Conservation (phyloP, 2,113 vertebrate species). For the Scopus umbretta region DNA sequence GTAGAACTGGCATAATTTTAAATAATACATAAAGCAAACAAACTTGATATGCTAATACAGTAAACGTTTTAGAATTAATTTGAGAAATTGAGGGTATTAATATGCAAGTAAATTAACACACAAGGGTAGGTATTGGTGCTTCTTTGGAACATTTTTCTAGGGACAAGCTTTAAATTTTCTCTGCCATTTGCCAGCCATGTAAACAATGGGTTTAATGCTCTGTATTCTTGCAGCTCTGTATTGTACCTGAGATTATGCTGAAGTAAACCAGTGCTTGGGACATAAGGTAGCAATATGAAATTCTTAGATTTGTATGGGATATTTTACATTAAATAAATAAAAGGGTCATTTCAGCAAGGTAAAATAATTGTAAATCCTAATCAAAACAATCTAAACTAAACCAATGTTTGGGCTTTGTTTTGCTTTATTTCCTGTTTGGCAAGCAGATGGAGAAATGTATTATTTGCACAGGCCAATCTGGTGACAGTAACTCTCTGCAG, state of each 20-base stretch:
- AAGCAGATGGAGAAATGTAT: not conserved
- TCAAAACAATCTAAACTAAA: not conserved
- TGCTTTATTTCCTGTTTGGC: not conserved
- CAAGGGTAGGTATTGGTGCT: not conserved
- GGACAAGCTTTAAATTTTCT: not conserved
- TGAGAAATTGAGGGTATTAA: not conserved
- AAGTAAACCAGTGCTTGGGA: not conserved
- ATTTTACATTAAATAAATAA: not conserved
- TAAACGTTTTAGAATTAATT: not conserved
- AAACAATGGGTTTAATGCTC: not conserved
- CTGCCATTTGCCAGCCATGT: not conserved
- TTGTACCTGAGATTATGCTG: not conserved
- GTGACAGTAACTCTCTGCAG: not conserved
- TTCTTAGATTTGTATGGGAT: not conserved
- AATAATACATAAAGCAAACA: not conserved
- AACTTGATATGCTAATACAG: not conserved
- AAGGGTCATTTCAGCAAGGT: not conserved
- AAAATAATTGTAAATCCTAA: not conserved
- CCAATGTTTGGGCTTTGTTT: not conserved
- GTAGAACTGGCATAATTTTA: not conserved
- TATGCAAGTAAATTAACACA: not conserved
- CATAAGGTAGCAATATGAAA: not conserved
- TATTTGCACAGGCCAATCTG: not conserved
- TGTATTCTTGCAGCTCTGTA: not conserved
- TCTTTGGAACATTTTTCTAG: not conserved